A percentile compares a stretch with the other conserved stretches of the same genome.
Conservation (phyloP, 2,113 vertebrate species). For the Hippolais icterina region DNA sequence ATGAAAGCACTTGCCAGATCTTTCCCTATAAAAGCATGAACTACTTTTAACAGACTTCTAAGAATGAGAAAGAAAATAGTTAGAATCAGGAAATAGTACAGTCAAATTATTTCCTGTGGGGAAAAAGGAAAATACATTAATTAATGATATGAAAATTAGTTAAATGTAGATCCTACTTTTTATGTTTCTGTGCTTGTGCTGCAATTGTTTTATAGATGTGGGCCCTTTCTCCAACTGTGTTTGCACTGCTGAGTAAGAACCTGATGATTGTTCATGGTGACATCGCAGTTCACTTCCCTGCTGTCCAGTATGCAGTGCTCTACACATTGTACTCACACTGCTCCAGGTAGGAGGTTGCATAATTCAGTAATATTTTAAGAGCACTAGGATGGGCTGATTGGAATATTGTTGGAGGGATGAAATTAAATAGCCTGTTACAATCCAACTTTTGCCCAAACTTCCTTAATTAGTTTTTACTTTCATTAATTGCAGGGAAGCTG, state of each 20-base stretch:
- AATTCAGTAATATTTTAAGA: neutral
- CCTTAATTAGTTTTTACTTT: neutral
- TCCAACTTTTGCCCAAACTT: neutral
- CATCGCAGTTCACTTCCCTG: constrained; percentile 89
- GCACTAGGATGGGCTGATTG: neutral
- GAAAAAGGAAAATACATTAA: neutral
- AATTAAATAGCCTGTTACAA: neutral
- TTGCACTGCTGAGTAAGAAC: constrained; percentile 94
- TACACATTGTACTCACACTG: constrained; percentile 97
- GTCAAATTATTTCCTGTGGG: neutral
- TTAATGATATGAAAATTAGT: neutral
- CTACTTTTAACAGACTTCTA: neutral
- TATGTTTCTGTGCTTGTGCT: neutral
- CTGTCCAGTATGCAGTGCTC: constrained; percentile 92
- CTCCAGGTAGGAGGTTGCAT: constrained; percentile 82
- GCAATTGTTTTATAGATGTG: constrained; percentile 86
- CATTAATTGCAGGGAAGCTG: neutral
- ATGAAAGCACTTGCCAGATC: neutral
- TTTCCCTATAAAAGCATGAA: neutral
- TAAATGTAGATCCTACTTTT: neutral
- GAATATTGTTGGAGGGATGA: neutral
- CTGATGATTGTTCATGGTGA: constrained; percentile 89
- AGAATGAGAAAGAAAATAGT: neutral
- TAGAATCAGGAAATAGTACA: neutral
- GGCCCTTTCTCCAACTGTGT: constrained; percentile 96